Base-by-base conservation (phyloP, 2,888 invertebrate genomes). In the Hybos culiciformis region DNA sequence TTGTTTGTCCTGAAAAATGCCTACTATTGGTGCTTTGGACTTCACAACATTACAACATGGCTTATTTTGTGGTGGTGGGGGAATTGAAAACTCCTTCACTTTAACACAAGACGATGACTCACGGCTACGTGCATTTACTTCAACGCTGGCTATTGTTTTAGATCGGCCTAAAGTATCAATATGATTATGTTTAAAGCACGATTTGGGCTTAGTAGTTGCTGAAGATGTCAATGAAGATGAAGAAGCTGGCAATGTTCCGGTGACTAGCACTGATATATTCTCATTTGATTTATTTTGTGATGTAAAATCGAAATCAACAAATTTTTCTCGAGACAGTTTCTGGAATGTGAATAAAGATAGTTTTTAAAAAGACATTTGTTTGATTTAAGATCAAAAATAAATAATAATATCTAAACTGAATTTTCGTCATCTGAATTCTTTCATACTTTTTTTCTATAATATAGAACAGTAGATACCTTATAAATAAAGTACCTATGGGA, bases 241-340 rank as follows among this genome's bases (percentile, higher is more conserved):
- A 14, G 50, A n/a, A 14, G 41, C 46, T 39, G 56, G 38, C 29
- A 29, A 12, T 29, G 8, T n/a, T n/a, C n/a, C n/a, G n/a, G n/a
- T n/a, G n/a, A n/a, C n/a, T n/a, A n/a, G 12, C 4, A 29, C 49
- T 43, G 55, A 53, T 34, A 65, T 54, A 45, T 62, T 66, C 45
- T 67, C 66, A 21, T 57, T 56, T n/a, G n/a, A n/a, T n/a, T n/a
- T 46, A 66, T 66, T 50, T 62, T 66, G 46, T 67, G 66, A 52
- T 62, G 64, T 61, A 48, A 67, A 67, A 54, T 67, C 67, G 51
- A 67, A 67, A 44, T 66, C 67, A n/a, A 67, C 67, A n/a, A 65
- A 58, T 51, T 65, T 67, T 50, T 67, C 66, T 14, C 62, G 57
- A 26, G 58, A 48, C 49, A 58, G 55, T 23, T 57, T 56, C 51